Base-by-base conservation (phyloP, 2,113 vertebrate species). In the Micronisus gabar region DNA sequence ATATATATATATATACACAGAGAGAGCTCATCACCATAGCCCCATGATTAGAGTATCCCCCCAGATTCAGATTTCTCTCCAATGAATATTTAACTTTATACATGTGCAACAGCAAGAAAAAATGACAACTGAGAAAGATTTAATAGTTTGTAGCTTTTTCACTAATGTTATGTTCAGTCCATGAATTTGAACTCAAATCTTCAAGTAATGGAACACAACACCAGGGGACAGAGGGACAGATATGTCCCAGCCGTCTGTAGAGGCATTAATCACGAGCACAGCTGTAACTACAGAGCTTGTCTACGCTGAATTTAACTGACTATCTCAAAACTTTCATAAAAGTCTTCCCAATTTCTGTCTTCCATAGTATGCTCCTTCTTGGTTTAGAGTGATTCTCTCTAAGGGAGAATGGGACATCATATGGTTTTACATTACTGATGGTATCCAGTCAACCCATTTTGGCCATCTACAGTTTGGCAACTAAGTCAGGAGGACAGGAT, bases 1-100 rank as follows among this genome's bases (percentile, higher is more conserved):
- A 41, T 12, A 22, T 2, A 34, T 19, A 20, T n/a, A 41, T 12
- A 22, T 2, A 34, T 13, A 26, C 14, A 81, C 45, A 27, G 20
- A 32, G 17, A 0, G 0, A 27, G 11, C 2, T 13, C 62, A 48
- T 30, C 65, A 72, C 65, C 36, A 68, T 14, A 65, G 73, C 13
- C 10, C 40, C 66, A 25, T 43, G 10, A 26, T 67, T 48, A 61
- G 27, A 84, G 32, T 29, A 79, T 47, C 34, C 21, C 66, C 9
- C 3, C 48, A n/a, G 48, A 56, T 52, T 59, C 32, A 67, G 45
- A 68, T 53, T 90, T 78, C 27, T 81, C 36, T 88, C 20, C 36
- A 65, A 12, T 6, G 11, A 90, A 43, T 85, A 75, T 55, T 78
- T 90, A 81, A 48, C 4, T 81, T 81, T 15, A 58, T 38, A 38